phyloP scores from a whole-genome alignment of 2,888 invertebrate genomes.

The Synergus japonicus region DNA sequence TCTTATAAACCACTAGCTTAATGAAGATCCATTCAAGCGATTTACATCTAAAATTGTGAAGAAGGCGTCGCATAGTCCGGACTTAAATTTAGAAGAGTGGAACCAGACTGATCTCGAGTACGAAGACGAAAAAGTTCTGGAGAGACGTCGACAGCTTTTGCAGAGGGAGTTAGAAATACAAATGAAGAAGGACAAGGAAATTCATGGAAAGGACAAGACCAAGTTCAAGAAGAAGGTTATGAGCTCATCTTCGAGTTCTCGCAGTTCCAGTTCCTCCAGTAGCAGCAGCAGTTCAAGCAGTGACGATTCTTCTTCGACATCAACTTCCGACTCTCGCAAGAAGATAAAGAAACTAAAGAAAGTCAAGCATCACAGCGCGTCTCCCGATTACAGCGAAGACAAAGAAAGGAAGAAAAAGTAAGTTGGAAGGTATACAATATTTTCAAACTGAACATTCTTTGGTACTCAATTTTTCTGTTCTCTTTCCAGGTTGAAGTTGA shows the following conservation, averaged over 20 bases:
- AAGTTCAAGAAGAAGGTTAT: conserved; percentile 83
- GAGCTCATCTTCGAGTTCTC: conserved; percentile 85
- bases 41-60: conserved; percentile 83
- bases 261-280: conserved; percentile 82
- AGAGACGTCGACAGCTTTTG: conserved; percentile 86
- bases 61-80: conserved; percentile 80
- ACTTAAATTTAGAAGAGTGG: conserved; percentile 86
- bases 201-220: conserved; percentile 82
- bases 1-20: conserved; percentile 66
- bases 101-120: conserved; percentile 89
- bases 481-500: conserved; percentile 68
- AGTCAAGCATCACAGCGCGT: conserved; percentile 81
- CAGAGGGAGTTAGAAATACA: conserved; percentile 88
- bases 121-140: conserved; percentile 88
- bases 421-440: conserved; percentile 45
- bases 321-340: conserved; percentile 81
- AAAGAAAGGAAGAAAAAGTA: conserved; percentile 77
- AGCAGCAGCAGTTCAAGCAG: conserved; percentile 82
- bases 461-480: conserved; percentile 39
- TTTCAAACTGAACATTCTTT: background rate
- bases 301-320: conserved; percentile 81
- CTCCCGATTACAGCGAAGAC: conserved; percentile 83
- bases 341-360: conserved; percentile 76
- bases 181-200: conserved; percentile 87
- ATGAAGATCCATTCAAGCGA: conserved; percentile 83